phyloP scores from a whole-genome alignment of 2,888 invertebrate species.

The Allacma fusca region DNA sequence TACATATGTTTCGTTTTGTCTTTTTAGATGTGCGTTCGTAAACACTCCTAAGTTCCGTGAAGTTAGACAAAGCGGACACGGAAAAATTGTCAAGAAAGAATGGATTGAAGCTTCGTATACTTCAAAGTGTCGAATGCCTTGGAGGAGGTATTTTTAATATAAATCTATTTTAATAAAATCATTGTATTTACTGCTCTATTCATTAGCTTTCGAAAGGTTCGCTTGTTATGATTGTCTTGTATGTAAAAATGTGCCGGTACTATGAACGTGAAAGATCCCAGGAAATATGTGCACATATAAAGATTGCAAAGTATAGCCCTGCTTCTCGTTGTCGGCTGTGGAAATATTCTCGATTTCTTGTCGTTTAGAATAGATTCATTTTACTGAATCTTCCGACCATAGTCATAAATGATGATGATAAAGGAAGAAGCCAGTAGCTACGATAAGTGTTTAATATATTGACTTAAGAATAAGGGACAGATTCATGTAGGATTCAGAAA shows the following conservation, averaged over 20 bases:
- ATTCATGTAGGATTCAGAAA: background rate
- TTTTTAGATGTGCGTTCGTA: constrained; percentile 82
- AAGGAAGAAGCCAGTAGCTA: too few relatives aligned
- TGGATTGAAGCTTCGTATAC: constrained; percentile 77
- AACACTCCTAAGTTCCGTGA: constrained; percentile 87
- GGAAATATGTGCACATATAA: too few relatives aligned
- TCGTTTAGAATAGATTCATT: background rate
- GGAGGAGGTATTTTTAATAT: constrained; percentile 66
- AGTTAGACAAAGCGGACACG: constrained; percentile 69
- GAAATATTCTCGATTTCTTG: background rate
- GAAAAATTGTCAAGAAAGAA: constrained; percentile 74
- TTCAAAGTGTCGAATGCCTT: constrained; percentile 72
- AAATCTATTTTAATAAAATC: constrained; percentile 9
- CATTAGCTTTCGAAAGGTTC: too few relatives aligned
- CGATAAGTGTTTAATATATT: too few relatives aligned
- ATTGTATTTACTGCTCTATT: too few relatives aligned
- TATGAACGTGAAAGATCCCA: too few relatives aligned
- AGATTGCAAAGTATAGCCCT: too few relatives aligned
- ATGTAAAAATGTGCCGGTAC: too few relatives aligned
- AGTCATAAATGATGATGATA: background rate
- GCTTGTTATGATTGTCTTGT: too few relatives aligned
- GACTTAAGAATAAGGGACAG: background rate
- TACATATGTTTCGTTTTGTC: too few relatives aligned
- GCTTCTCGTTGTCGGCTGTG: background rate
- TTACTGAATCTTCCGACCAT: background rate